Evolutionary conservation across 1,140 invertebrate genomes (phyloP), one percentile per base, ranked within the genome.

Genomic region (Anastrepha obliqua): DNA sequence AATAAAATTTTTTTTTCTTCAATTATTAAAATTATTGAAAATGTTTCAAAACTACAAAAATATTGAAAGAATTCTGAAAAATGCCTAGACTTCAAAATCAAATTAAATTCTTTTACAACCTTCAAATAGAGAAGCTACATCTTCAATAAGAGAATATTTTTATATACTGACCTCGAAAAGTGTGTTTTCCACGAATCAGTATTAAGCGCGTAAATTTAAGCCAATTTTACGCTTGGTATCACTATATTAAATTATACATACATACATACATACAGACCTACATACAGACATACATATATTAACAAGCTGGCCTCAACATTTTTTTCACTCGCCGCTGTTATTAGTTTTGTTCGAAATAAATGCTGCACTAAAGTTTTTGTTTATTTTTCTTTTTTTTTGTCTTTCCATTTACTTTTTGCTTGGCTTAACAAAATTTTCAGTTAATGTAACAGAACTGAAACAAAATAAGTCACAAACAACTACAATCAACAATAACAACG

Each of bases 141-240:
- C 29, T 29, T 29, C 29, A 29, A 29, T 29, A 29, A 29, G 29
- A 29, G 29, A 29, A 29, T 29, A 29, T 29, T 29, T 29, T 29
- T 29, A 1, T 29, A 29, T 29, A 29, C 39, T 74, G 67, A 3
- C 42, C 67, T 74, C 67, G 67, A 74, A 74, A 74, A 44, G 67
- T 42, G 67, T 15, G 39, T 74, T 74, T 74, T 74, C 67, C 67
- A 44, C 67, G 29, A 67, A 67, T 39, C 65, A 39, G 39, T 67
- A 39, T 42, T 74, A 42, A 74, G 39, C 67, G 67, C 13, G 6
- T 11, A 74, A 74, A 15, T 74, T 74, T 74, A 74, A 74, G 67
- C 67, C 67, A 74, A 74, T 74, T 74, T 74, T 17, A 74, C 67
- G 67, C 67, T 74, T 74, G 67, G 13, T 15, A 74, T 74, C 17